A percentile compares a stretch with the other conserved stretches of the same genome.
phyloP scores from a whole-genome alignment of 2,888 invertebrate species.

The Volucella inanis region DNA sequence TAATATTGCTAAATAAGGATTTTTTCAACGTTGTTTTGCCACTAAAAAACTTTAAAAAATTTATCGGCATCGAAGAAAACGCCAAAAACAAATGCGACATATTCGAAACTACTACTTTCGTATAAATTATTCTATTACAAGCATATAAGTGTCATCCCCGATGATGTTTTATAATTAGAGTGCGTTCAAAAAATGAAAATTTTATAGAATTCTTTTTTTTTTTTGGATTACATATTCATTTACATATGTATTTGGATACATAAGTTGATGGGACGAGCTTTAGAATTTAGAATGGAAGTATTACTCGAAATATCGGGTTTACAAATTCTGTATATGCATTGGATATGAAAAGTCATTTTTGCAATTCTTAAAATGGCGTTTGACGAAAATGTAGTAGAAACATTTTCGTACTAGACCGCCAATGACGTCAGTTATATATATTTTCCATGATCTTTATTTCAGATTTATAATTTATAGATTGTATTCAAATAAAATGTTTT shows the following conservation, averaged over 20 bases:
- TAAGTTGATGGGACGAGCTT: no score
- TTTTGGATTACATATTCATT: not conserved
- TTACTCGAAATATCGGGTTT: no score
- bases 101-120: slow-evolving; percentile 76
- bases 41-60: slow-evolving; percentile 53
- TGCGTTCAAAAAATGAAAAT: slow-evolving; percentile 49
- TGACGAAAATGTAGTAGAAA: slow-evolving; percentile 24
- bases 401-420: slow-evolving; percentile 41
- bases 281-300: no score
- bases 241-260: no score
- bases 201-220: not conserved
- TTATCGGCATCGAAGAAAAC: slow-evolving; percentile 74
- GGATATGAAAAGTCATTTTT: no score
- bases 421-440: slow-evolving; percentile 33
- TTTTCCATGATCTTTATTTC: slow-evolving; percentile 12
- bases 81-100: slow-evolving; percentile 77
- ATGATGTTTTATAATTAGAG: slow-evolving; percentile 12
- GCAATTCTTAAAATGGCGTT: slow-evolving; percentile 28
- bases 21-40: slow-evolving; percentile 29
- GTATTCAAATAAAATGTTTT: no score
- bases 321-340: no score
- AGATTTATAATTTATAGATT: not conserved
- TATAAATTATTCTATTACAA: slow-evolving; percentile 55
- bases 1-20: slow-evolving; percentile 27
- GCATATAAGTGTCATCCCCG: slow-evolving; percentile 64